A percentile compares a stretch with the other conserved stretches of the same genome.
These are phyloP conservation scores for Terrapene triunguis DNA, from an alignment of 2,113 vertebrate species.

Conservation along the genomic window DNA sequence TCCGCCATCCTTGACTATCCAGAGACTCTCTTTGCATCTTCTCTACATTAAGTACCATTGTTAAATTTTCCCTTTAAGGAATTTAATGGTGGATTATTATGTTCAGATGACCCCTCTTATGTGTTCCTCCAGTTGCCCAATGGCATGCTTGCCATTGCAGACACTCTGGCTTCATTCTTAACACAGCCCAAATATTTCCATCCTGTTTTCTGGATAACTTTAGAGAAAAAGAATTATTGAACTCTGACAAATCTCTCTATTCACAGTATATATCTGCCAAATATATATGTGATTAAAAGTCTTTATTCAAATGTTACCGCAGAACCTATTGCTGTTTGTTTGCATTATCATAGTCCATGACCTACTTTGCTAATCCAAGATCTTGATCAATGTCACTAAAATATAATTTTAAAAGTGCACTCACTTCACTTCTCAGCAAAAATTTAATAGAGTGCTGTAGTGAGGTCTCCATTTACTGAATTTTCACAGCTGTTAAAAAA, in stretches of 20 bases:
- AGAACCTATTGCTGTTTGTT: background rate
- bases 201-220: conserved; percentile 52
- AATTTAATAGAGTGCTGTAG: conserved; percentile 72
- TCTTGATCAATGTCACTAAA: conserved; percentile 64
- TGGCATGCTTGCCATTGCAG: background rate
- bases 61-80: background rate
- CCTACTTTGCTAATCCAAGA: conserved; percentile 55
- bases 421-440: conserved; percentile 45
- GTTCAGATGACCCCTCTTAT: background rate
- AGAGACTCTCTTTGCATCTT: background rate
- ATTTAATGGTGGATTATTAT: background rate
- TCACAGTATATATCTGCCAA: conserved; percentile 18
- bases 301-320: conserved; percentile 15
- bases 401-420: conserved; percentile 36
- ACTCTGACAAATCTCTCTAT: background rate
- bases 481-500: conserved; percentile 61
- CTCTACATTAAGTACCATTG: background rate
- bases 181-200: conserved; percentile 50
- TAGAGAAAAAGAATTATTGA: conserved; percentile 51
- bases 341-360: background rate
- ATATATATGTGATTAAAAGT: conserved; percentile 62
- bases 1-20: background rate
- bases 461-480: conserved; percentile 71
- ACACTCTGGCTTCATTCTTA: background rate
- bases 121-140: background rate